Conservation (phyloP, 1,140 invertebrate genomes). For the Atopsyche davidsoni region DNA sequence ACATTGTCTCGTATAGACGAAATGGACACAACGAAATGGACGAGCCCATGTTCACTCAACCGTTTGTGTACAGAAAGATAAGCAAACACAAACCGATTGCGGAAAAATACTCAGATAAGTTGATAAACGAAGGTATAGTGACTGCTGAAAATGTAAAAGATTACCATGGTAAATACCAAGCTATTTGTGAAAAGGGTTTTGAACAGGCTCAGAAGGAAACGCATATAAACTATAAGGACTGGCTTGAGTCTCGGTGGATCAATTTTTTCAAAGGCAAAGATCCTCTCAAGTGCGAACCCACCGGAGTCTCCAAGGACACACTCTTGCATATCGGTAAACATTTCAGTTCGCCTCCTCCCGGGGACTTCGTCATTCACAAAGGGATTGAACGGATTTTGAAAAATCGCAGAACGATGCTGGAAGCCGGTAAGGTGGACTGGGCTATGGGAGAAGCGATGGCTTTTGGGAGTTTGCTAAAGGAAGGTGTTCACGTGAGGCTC, state of each 20-base stretch:
- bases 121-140: slow-evolving; percentile 83
- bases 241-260: slow-evolving; percentile 99
- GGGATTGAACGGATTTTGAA: slow-evolving; percentile 81
- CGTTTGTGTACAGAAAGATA: slow-evolving; percentile 98
- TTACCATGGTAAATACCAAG: slow-evolving; percentile 88
- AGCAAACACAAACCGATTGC: slow-evolving; percentile 65
- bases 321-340: slow-evolving; percentile 88
- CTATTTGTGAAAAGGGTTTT: slow-evolving; percentile 96
- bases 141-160: slow-evolving; percentile 85
- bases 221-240: slow-evolving; percentile 95
- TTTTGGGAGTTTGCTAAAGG: slow-evolving; percentile 88
- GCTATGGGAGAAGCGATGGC: slow-evolving; percentile 96
- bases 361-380: slow-evolving; percentile 92
- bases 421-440: slow-evolving; percentile 87
- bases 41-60: slow-evolving; percentile 99
- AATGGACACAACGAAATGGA: slow-evolving; percentile 99
- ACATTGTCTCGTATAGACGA: slow-evolving; percentile 93
- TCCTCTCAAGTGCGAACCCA: slow-evolving; percentile 62
- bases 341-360: slow-evolving; percentile 87
- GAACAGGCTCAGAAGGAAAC: slow-evolving; percentile 86
- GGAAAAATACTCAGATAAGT: slow-evolving; percentile 78
- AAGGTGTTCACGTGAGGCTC: slow-evolving; percentile 87
- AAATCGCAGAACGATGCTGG: slow-evolving; percentile 86
- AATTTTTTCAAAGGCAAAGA: slow-evolving; percentile 88
- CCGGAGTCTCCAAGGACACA: slow-evolving; percentile 89